These are phyloP conservation scores for Cyanistes caeruleus DNA, from an alignment of 2,113 vertebrate species.

Conservation along the genomic window DNA sequence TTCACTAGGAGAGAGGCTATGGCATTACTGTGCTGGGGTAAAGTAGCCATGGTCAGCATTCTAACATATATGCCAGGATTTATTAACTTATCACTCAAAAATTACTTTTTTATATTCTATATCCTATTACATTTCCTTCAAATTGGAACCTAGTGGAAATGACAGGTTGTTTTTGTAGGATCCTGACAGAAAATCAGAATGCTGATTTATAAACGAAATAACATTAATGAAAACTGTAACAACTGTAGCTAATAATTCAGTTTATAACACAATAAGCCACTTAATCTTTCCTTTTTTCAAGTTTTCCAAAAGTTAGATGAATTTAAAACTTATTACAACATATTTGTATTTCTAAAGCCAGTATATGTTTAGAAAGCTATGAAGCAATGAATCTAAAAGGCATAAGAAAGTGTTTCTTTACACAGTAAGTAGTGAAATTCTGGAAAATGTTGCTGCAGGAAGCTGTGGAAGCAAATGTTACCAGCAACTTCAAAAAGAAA, in stretches of 20 bases:
- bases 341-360: not conserved
- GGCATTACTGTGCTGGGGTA: not conserved
- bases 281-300: not conserved
- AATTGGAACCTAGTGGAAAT: not conserved
- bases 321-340: not conserved
- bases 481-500: not conserved
- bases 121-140: not conserved
- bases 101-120: not conserved
- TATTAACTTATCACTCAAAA: not conserved
- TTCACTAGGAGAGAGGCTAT: not conserved
- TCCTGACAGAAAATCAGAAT: not conserved
- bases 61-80: not conserved
- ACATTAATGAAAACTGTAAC: not conserved
- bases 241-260: not conserved
- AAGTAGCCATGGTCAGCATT: not conserved
- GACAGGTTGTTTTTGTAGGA: not conserved
- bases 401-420: not conserved
- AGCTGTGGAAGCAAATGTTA: not conserved
- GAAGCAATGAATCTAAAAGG: not conserved
- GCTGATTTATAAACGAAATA: not conserved
- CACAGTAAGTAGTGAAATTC: not conserved
- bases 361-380: not conserved
- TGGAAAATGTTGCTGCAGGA: not conserved
- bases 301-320: not conserved
- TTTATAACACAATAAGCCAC: not conserved